Conservation (phyloP, 1,140 invertebrate species). For the Lasioglossum baleicum region DNA sequence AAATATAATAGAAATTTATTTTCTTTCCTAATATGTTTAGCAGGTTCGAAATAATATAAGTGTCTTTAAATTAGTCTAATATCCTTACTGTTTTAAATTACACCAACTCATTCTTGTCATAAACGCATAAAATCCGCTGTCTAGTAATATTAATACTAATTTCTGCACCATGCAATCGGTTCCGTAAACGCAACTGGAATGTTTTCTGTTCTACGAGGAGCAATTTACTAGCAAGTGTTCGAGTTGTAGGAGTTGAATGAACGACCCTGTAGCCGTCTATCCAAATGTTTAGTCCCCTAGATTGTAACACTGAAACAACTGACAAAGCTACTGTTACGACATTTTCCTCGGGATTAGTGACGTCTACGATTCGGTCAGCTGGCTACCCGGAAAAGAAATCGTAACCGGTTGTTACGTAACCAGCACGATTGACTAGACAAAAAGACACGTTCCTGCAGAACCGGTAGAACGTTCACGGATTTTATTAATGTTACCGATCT, state of each 20-base stretch:
- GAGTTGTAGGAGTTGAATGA: neutral
- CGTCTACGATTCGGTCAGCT: slow-evolving; percentile 44
- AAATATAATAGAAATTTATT: no score
- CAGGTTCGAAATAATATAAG: no score
- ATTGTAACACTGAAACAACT: neutral
- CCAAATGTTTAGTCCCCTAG: neutral
- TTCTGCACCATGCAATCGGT: no score
- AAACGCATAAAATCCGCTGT: no score
- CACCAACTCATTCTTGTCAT: no score
- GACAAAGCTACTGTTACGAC: slow-evolving; percentile 35
- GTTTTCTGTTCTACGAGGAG: neutral
- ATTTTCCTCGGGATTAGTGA: slow-evolving; percentile 31
- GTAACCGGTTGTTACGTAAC: slow-evolving; percentile 61
- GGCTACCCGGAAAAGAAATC: slow-evolving; percentile 50
- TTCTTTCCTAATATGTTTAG: no score
- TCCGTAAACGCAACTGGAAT: neutral
- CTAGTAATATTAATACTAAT: no score
- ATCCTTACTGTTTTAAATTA: no score
- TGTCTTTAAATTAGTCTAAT: no score
- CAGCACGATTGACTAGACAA: slow-evolving; percentile 22
- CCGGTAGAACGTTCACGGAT: slow-evolving; percentile 31
- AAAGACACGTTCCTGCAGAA: slow-evolving; percentile 53
- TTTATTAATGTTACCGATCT: neutral
- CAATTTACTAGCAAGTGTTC: neutral
- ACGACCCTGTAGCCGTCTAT: no score